Evolutionary conservation across 2,888 invertebrate species (phyloP), one percentile per base, ranked within the genome.

Genomic region (Galerucella nymphaeae): DNA sequence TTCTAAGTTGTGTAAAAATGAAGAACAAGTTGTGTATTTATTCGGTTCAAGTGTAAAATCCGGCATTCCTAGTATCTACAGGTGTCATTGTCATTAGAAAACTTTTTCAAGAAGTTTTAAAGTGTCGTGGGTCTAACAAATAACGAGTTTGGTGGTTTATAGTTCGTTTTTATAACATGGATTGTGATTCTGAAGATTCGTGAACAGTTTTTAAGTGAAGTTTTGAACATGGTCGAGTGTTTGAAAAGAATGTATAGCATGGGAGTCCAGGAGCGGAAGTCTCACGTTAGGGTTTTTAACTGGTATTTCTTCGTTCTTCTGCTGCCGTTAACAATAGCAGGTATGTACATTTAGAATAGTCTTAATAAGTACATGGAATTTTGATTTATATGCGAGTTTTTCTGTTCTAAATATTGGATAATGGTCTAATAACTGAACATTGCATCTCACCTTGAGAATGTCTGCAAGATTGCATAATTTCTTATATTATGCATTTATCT

Each of bases 31-130:
- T 23, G 70, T 38, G 69, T 16, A 14, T 16, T 53, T 11, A 55
- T 20, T 57, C 10, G 18, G 23, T 63, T 63, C 18, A 5, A 45
- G 67, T 67, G 67, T 67, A 16, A 63, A 59, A 45, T 70, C 69
- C 70, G 70, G 63, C 42, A 14, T 42, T 61, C 41, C 69, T 71
- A 73, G 76, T 78, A 78, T 79, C 80, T 78, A 80, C 80, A 80
- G 80, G 80, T 80, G 80, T 77, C 77, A 74, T 75, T 66, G 45
- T 75, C 48, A 45, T 41, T 53, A 45, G 23, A 59, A 63, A 74
- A 66, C 64, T 75, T 79, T 79, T 74, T 66, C 61, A 58, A 38
- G 50, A 64, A 70, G 67, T 76, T 72, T 71, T 63, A 64, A 70
- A 71, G 72, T 73, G 70, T 18, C 66, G 69, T 72, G 66, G 55